phyloP scores from a whole-genome alignment of 2,113 vertebrate species.

The Ariopsis seemanni region DNA sequence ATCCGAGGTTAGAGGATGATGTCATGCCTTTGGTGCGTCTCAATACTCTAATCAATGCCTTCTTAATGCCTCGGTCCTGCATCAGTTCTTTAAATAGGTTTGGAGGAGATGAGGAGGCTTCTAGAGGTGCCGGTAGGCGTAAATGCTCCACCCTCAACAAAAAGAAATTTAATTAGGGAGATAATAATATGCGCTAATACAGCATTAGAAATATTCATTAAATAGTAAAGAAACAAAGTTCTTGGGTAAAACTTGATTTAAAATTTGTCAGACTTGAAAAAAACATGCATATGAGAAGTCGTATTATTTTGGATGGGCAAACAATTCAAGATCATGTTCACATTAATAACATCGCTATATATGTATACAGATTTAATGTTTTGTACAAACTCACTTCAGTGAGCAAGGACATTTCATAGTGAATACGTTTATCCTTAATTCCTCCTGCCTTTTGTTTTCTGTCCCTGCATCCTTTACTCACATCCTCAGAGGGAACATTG shows the following conservation, averaged over 20 bases:
- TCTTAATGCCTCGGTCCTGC: background rate
- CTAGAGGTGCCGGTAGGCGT: no score
- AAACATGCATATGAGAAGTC: no score
- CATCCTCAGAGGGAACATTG: background rate
- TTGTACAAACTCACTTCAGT: background rate
- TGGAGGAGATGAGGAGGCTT: background rate
- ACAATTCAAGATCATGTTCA: no score
- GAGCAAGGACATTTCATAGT: background rate
- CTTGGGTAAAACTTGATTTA: background rate
- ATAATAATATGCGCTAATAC: no score
- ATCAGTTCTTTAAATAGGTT: background rate
- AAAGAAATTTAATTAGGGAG: no score
- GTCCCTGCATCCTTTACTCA: background rate
- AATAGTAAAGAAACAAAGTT: background rate
- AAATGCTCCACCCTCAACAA: no score
- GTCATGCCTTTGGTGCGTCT: background rate
- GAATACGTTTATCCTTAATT: background rate
- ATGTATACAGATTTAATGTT: no score
- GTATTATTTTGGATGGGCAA: no score
- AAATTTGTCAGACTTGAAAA: no score
- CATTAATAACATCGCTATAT: no score
- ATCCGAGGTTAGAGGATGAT: background rate
- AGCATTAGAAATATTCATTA: no score
- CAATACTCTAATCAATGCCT: no score
- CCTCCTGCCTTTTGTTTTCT: background rate